A percentile compares a stretch with the other conserved stretches of the same genome.
phyloP scores from a whole-genome alignment of 1,140 invertebrate species.

The Drosophila prosaltans region DNA sequence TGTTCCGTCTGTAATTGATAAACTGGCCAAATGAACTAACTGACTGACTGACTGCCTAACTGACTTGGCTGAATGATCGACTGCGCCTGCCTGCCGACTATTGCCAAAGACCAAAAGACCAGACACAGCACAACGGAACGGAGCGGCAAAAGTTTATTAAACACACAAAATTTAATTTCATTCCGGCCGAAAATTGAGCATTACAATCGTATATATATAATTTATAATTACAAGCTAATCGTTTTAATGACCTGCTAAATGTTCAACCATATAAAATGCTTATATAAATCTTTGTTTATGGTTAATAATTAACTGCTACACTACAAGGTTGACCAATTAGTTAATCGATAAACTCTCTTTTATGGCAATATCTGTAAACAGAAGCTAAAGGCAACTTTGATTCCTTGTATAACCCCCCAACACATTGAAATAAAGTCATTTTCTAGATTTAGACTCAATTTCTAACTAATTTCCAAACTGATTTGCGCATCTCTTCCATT shows the following conservation, averaged over 20 bases:
- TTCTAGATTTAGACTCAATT: too few relatives aligned
- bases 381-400: neutral
- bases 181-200: conserved; percentile 36
- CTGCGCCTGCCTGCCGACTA: conserved; percentile 28
- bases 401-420: too few relatives aligned
- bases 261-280: conserved; percentile 34
- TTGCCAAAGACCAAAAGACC: neutral
- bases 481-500: too few relatives aligned
- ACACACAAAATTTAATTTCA: conserved; percentile 51
- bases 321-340: conserved; percentile 24
- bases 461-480: too few relatives aligned
- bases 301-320: conserved; percentile 15
- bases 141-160: conserved; percentile 52
- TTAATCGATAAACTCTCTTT: neutral
- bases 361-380: neutral
- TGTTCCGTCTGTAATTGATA: conserved; percentile 65
- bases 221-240: conserved; percentile 63
- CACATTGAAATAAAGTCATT: too few relatives aligned
- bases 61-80: conserved; percentile 30
- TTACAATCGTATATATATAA: conserved; percentile 47
- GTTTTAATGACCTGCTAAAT: conserved; percentile 50
- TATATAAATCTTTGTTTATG: conserved; percentile 10
- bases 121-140: conserved; percentile 7
- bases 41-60: conserved; percentile 36
- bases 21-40: conserved; percentile 64